Evolutionary conservation across 2,797 vertebrate species (phyloP), one percentile per base, ranked within the genome.

Genomic region (Phrynocephalus guinanensis): DNA sequence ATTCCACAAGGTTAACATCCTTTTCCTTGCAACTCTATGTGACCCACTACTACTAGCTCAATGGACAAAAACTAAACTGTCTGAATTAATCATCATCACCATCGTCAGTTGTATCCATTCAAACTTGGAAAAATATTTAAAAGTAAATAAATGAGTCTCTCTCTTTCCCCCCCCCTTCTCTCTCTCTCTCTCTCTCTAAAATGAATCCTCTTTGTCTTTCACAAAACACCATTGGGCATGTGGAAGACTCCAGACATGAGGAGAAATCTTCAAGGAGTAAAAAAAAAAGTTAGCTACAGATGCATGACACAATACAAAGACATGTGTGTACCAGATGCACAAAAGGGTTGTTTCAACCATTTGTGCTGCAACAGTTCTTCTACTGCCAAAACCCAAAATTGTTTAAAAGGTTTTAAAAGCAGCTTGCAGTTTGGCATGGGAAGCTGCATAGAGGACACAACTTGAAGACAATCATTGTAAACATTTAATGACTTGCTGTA

Each of bases 271-370:
- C 70, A 60, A 70, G 24, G 24, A 52, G 18, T 76, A 24, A 85
- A 13, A 67, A 11, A 11, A 84, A 80, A 24, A 60, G 44, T 72
- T 87, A 83, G 75, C 63, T 85, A 68, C 30, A 60, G 71, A 79
- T 30, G 38, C 38, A 85, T 44, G 63, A n/a, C 78, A 56, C 18
- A 76, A n/a, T 85, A 13, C 50, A 75, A 85, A 88, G 81, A 82
- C 87, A 88, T 88, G 44, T 88, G 87, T 76, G 44, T 9, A 24
- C 78, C 87, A 88, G 83, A 85, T 88, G 87, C 71, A n/a, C 77
- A 68, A 81, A 52, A 73, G 16, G 18, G 16, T 56, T 76, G 33
- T 24, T 67, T 52, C 56, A 84, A 44, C 24, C 60, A 82, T 75
- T 85, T 85, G 83, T 80, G 80, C 82, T 33, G 15, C 44, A 88